These are phyloP conservation scores for Acanthopleura granulata DNA, from an alignment of 2,888 invertebrate genomes.

Conservation along the genomic window DNA sequence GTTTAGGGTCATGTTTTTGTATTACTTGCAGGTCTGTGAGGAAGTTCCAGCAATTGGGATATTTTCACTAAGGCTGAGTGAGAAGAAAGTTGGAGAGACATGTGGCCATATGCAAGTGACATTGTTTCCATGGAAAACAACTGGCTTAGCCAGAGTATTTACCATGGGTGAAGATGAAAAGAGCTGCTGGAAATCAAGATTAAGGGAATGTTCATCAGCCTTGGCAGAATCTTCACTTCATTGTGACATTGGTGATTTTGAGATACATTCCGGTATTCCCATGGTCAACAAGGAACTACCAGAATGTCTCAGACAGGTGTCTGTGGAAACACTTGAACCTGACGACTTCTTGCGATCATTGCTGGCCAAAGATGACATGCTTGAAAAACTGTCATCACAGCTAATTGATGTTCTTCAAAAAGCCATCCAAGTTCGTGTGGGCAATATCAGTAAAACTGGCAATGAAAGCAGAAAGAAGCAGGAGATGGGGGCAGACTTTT, in stretches of 20 bases:
- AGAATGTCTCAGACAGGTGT: background rate
- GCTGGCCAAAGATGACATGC: conserved; percentile 25
- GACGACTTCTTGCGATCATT: conserved; percentile 21
- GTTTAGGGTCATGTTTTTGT: too few relatives aligned
- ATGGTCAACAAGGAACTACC: background rate
- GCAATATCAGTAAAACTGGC: background rate
- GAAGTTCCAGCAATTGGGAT: conserved; percentile 69
- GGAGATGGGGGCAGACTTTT: too few relatives aligned
- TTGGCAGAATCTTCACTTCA: background rate
- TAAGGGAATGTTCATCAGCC: background rate
- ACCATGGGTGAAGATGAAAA: background rate
- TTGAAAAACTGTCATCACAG: conserved; percentile 41
- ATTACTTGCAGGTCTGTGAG: conserved; percentile 25
- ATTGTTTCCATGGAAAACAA: conserved; percentile 58
- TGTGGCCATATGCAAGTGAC: conserved; percentile 33
- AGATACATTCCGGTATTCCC: background rate
- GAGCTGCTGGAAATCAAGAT: background rate
- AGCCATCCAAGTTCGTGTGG: conserved; percentile 30
- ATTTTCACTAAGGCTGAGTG: conserved; percentile 51
- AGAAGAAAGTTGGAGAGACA: too few relatives aligned
- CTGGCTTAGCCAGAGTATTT: too few relatives aligned
- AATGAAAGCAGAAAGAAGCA: too few relatives aligned
- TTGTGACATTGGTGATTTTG: background rate
- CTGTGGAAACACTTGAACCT: background rate
- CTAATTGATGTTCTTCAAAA: conserved; percentile 62